Evolutionary conservation across 2,113 vertebrate species (phyloP), one percentile per base, ranked within the genome.

Genomic region (Ptilorrhoa leucosticta): DNA sequence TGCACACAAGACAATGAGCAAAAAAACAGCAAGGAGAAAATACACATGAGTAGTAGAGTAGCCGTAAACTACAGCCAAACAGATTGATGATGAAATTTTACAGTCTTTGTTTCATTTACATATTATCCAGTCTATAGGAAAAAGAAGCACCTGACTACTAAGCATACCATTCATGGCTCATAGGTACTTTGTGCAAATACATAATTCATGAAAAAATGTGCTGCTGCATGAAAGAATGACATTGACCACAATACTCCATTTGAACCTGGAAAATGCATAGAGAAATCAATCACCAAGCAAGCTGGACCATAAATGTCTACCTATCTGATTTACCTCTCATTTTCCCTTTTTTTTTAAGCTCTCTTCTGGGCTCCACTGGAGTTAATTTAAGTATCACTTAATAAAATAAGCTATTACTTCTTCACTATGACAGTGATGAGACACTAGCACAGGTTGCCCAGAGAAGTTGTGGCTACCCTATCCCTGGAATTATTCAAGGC

Each of bases 221-320:
- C 39, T 83, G 57, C 58, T 87, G 45, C 80, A 83, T 54, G 33
- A 58, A 65, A 87, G 70, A 81, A 93, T 58, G 60, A 31, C 68
- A 89, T 64, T 91, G 73, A 81, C 84, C 81, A 94, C 60, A 90
- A 65, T 65, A 83, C 20, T 93, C 60, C 13, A 37, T 76, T 64
- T 93, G 50, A 95, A 93, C 30, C 47, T 53, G 37, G 82, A 91
- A 96, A 87, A 44, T n/a, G 5, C 15, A 28, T 33, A 26, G 11
- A 61, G 79, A 96, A 96, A 92, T 89, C n/a, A 80, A 84, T 92
- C 73, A 91, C 72, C 73, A 87, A 94, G 48, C 48, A 47, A 39
- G 15, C 17, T 54, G 80, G 31, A 40, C 5, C 10, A 27, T 19
- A 40, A 56, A 20, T 57, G 5, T 39, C 31, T 44, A 30, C 28